Base-by-base conservation (phyloP, 2,888 invertebrate species). In the Xanthorhoe spadicearia region DNA sequence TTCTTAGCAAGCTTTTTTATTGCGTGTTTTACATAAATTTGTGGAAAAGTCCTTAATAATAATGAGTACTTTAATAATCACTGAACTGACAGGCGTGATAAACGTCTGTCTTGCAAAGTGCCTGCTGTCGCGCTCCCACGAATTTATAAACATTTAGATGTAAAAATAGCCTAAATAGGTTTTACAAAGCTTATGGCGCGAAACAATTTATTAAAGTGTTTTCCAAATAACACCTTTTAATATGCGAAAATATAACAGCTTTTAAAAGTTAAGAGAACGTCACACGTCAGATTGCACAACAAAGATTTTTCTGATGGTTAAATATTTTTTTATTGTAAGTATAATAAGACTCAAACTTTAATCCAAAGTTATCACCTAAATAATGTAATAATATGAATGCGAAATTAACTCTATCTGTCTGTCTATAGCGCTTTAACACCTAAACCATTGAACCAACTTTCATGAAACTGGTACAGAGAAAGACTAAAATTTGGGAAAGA, bases 51-150 rank as follows among this genome's bases (percentile, higher is more conserved):
- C 13, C 38, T 43, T 13, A 43, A 43, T 43, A 43, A 43, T 43
- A 2, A 43, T 43, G 13, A 43, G 38, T 50, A 62, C 53, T 55
- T 69, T 52, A 48, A 63, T 68, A 65, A 68, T 66, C 60, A 19
- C 63, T 38, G 15, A 19, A 48, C 43, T 55, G 59, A 48, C 61
- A 55, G 46, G 15, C 48, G 48, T 56, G 50, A 64, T 64, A 64
- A 67, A 62, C 84, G 82, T 86, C 86, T 87, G 79, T 81, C 72
- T 83, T 79, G 77, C 79, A 69, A 83, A 86, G 85, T 80, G 80
- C 79, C 78, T 81, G 82, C 81, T 83, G 83, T 79, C 82, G 74
- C 68, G 19, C 10, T 58, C 75, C 70, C 75, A 71, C 48, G 58
- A 56, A 53, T 62, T 62, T 53, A 62, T 59, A 55, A 68, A 60